phyloP scores from a whole-genome alignment of 2,113 vertebrate genomes.

The Loxodonta africana region DNA sequence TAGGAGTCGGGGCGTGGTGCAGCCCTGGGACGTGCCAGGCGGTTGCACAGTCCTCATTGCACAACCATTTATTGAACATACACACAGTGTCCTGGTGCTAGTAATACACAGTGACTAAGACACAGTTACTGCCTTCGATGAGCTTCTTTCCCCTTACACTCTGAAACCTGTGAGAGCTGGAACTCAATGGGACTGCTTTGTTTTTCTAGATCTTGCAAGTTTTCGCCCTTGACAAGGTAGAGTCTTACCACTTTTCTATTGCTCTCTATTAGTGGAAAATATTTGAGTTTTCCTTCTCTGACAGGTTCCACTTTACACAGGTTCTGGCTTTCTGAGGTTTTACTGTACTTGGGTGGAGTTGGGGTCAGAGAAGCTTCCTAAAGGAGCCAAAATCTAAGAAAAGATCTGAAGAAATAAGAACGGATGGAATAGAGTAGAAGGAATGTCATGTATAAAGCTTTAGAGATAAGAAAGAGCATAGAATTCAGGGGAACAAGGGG shows the following conservation, averaged over 20 bases:
- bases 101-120: background rate
- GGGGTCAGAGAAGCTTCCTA: background rate
- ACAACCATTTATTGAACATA: background rate
- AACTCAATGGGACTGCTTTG: too few relatives aligned
- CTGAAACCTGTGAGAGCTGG: too few relatives aligned
- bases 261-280: background rate
- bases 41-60: background rate
- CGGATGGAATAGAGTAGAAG: background rate
- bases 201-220: too few relatives aligned
- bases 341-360: too few relatives aligned
- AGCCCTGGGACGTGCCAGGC: background rate
- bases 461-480: too few relatives aligned
- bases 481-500: background rate
- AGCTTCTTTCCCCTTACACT: background rate
- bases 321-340: background rate
- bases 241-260: background rate
- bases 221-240: too few relatives aligned
- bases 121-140: rapidly evolving
- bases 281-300: background rate
- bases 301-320: background rate
- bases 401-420: background rate
- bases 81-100: background rate
- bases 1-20: background rate
- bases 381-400: background rate
- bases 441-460: background rate